A percentile compares a stretch with the other conserved stretches of the same genome.
These are phyloP conservation scores for Aproaerema taeniolella DNA, from an alignment of 2,888 invertebrate species.

Conservation along the genomic window DNA sequence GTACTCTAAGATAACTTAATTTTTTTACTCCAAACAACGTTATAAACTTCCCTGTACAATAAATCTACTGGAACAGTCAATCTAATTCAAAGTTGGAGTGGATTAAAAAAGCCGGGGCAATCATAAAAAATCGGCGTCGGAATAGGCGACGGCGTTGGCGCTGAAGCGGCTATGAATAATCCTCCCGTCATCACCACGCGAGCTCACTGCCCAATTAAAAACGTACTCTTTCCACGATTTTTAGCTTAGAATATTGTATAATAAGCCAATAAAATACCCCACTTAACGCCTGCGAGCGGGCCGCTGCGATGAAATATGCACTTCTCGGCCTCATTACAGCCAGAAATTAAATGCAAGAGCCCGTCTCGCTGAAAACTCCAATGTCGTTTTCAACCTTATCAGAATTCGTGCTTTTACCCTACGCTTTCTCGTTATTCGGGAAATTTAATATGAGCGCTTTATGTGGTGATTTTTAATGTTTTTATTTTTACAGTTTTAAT, in stretches of 20 bases:
- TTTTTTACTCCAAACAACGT: no score
- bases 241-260: conserved; percentile 78
- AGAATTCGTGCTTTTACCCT: conserved; percentile 9
- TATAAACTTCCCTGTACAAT: no score
- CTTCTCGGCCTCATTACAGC: conserved; percentile 67
- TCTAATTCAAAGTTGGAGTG: conserved; percentile 32
- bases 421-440: not conserved
- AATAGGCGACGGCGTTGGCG: conserved; percentile 61
- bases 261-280: conserved; percentile 77
- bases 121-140: conserved; percentile 45
- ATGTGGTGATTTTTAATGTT: no score
- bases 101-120: conserved; percentile 31
- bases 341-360: conserved; percentile 66
- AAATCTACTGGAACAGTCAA: no score
- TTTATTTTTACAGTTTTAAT: no score
- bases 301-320: conserved; percentile 70
- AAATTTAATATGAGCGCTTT: no score
- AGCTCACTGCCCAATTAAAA: conserved; percentile 74
- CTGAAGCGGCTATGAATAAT: conserved; percentile 74
- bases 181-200: conserved; percentile 70
- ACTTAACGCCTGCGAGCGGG: conserved; percentile 64
- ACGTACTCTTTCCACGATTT: conserved; percentile 76
- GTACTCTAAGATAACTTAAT: no score
- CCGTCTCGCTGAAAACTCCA: conserved; percentile 26
- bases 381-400: conserved; percentile 30